A percentile compares a stretch with the other conserved stretches of the same genome.
Evolutionary conservation across 2,113 vertebrate species (phyloP).

Genomic region (Erythrocercus mccallii): DNA sequence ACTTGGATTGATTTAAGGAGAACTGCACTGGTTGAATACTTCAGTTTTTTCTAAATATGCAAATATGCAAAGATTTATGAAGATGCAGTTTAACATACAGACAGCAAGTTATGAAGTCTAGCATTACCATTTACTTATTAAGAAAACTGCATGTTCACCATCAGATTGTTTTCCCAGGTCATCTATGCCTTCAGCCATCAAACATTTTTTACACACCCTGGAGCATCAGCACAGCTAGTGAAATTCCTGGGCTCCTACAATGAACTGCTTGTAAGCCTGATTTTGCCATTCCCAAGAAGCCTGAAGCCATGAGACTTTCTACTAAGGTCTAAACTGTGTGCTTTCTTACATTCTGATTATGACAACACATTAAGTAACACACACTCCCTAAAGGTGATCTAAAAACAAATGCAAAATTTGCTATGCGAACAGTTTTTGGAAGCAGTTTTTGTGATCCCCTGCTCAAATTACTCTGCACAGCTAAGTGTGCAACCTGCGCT

Average conservation of each 20-base stretch:
- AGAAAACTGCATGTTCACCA: not conserved
- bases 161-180: not conserved
- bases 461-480: not conserved
- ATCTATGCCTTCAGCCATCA: not conserved
- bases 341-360: not conserved
- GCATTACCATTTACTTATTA: not conserved
- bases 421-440: not conserved
- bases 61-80: not conserved
- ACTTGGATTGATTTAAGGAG: not conserved
- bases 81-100: not conserved
- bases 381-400: not conserved
- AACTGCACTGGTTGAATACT: not conserved
- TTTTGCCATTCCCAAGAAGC: not conserved
- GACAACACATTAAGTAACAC: not conserved
- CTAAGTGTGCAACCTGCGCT: not conserved
- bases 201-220: not conserved
- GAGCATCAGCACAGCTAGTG: not conserved
- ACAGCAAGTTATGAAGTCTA: not conserved
- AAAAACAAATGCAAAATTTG: not conserved
- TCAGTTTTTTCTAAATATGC: not conserved
- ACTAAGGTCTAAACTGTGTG: not conserved
- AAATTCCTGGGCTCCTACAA: not conserved
- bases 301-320: not conserved
- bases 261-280: rapidly evolving
- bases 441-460: not conserved